Conservation (phyloP, 2,113 vertebrate species). For the Climacteris rufus region DNA sequence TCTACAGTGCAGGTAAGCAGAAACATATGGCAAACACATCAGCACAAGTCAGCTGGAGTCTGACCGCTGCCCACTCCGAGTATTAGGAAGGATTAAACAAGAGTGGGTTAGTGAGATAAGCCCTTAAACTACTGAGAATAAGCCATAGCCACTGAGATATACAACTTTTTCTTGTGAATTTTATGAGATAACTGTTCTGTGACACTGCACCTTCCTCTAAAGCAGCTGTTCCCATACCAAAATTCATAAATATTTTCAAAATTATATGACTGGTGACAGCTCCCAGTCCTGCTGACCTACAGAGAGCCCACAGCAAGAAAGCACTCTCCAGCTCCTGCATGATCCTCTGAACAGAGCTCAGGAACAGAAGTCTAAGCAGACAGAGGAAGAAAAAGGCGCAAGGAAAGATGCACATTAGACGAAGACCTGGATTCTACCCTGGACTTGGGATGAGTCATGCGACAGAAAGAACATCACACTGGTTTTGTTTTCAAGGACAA, state of each 20-base stretch:
- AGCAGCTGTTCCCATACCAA: not conserved
- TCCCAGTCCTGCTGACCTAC: not conserved
- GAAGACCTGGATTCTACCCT: not conserved
- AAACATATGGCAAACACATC: not conserved
- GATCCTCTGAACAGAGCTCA: not conserved
- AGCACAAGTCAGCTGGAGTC: slow-evolving; percentile 49
- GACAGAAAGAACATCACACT: not conserved
- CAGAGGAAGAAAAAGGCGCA: not conserved
- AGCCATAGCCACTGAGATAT: not conserved
- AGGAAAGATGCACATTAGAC: not conserved
- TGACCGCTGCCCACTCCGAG: not conserved
- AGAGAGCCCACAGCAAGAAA: not conserved
- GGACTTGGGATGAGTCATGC: not conserved
- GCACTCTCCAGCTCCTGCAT: not conserved
- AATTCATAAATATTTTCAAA: not conserved
- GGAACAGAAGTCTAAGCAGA: not conserved
- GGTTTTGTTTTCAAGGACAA: slow-evolving; percentile 4
- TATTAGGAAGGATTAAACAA: not conserved
- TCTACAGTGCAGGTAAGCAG: not conserved
- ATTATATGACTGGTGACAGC: not conserved
- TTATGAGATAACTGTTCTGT: not conserved
- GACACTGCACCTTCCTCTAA: slow-evolving; percentile 49
- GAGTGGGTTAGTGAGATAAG: not conserved
- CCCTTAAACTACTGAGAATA: not conserved
- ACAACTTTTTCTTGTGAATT: not conserved